Conservation (phyloP, 1,140 invertebrate genomes). For the Lepidurus packardi region DNA sequence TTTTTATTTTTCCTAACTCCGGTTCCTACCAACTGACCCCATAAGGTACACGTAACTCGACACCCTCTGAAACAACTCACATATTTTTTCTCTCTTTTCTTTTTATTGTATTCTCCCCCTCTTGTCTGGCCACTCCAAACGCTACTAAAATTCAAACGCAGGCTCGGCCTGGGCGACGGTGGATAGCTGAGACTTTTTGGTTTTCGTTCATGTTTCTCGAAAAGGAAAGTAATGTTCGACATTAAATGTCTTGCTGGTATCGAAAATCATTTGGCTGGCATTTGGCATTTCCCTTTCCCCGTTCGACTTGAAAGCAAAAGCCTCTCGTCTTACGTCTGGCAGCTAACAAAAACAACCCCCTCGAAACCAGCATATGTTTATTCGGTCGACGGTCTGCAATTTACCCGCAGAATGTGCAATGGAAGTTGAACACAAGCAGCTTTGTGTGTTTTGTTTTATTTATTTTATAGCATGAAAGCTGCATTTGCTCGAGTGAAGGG, state of each 20-base stretch:
- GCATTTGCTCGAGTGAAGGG: too few species aligned
- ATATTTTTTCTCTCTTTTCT: neutral
- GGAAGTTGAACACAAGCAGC: too few species aligned
- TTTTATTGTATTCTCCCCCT: neutral
- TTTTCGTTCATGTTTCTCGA: neutral
- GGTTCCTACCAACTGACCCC: neutral
- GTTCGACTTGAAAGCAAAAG: neutral
- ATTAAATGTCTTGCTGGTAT: neutral
- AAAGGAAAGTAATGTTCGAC: neutral
- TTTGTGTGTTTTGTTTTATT: too few species aligned
- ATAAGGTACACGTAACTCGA: neutral
- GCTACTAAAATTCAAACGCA: slow-evolving; percentile 2
- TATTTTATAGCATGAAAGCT: too few species aligned
- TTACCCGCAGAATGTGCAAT: neutral
- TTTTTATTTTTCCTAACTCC: neutral
- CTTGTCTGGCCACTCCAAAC: neutral
- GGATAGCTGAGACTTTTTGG: neutral
- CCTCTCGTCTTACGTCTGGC: neutral
- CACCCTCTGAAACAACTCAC: neutral
- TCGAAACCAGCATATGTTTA: neutral
- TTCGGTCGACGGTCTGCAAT: neutral
- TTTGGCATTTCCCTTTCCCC: neutral
- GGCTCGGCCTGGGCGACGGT: neutral
- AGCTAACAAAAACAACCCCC: neutral
- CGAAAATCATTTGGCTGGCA: too few species aligned